These are phyloP conservation scores for Australoheros facetus DNA, from an alignment of 2,797 vertebrate genomes.

Conservation along the genomic window DNA sequence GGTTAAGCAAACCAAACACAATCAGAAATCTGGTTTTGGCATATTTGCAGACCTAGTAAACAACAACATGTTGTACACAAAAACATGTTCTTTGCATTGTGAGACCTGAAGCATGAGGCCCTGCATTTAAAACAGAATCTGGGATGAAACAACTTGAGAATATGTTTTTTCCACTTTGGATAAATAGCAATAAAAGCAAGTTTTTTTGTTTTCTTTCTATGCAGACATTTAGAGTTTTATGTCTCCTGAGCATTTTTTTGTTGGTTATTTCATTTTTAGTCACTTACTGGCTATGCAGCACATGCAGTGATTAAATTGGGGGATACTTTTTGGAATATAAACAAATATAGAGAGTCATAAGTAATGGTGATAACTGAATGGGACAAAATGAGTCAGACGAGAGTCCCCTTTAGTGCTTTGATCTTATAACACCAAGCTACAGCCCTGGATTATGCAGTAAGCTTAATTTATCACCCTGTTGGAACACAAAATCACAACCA, in stretches of 20 bases:
- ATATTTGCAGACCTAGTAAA: conserved; percentile 19
- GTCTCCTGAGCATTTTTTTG: neutral
- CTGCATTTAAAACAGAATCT: conserved; percentile 32
- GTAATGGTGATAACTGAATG: neutral
- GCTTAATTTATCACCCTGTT: neutral
- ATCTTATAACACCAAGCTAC: neutral
- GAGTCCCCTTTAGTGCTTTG: conserved; percentile 9
- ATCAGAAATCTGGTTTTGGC: conserved; percentile 52
- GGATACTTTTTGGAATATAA: neutral
- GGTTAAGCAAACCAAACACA: conserved; percentile 38
- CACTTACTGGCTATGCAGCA: neutral
- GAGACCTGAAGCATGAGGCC: conserved; percentile 33
- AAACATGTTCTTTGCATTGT: conserved; percentile 25
- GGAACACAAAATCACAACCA: neutral
- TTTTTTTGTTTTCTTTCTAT: neutral
- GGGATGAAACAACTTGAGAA: conserved; percentile 31
- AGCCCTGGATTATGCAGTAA: neutral
- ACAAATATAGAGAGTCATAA: neutral
- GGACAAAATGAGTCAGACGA: conserved; percentile 6
- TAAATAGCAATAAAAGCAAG: neutral
- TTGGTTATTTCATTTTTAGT: neutral
- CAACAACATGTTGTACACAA: conserved; percentile 8
- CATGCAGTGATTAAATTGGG: neutral
- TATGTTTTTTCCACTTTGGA: neutral
- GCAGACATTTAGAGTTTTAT: neutral